Evolutionary conservation across 2,888 invertebrate genomes (phyloP), one percentile per base, ranked within the genome.

Genomic region (Ernsta delagoae): DNA sequence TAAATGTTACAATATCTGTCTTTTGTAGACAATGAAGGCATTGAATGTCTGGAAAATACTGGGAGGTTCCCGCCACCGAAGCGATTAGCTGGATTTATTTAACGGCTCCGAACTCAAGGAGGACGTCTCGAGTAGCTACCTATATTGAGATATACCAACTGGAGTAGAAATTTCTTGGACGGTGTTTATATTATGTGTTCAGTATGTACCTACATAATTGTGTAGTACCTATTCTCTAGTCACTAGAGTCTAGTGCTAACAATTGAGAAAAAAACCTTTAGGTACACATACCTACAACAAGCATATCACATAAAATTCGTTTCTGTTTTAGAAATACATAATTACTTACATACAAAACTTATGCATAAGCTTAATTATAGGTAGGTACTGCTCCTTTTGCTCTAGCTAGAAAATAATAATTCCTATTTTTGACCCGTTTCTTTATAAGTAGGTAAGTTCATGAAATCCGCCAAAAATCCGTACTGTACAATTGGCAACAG

Each of bases 1-100:
- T 59, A 68, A 74, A 69, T 70, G 68, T 53, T 31, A 54, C 62
- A 59, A 70, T 71, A 60, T 75, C 75, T 74, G 80, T 78, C 84
- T 80, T 79, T 77, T 75, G 82, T 83, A 88, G 76, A 78, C 76
- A 78, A 90, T 89, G 84, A 87, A 86, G 84, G 85, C 82, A 89
- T 90, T 90, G 84, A 89, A 79, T 80, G 85, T 83, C 83, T 86
- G 89, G 89, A 91, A 87, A 89, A 89, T 85, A 81, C 81, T 83
- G 80, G 74, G 68, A 57, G 80, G 78, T 81, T 81, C 79, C 81
- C 77, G 79, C 80, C 78, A 78, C 80, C 82, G 83, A 76, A 78
- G 79, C 86, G 86, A 89, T 88, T 89, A 89, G 86, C 78, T 73
- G 84, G 86, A 89, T 89, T 89, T 89, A 88, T 89, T 85, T 88